Evolutionary conservation across 92 coral and sea anemone genomes (phyloP), one percentile per base, ranked within the genome.

Genomic region (Bergia puertoricense): DNA sequence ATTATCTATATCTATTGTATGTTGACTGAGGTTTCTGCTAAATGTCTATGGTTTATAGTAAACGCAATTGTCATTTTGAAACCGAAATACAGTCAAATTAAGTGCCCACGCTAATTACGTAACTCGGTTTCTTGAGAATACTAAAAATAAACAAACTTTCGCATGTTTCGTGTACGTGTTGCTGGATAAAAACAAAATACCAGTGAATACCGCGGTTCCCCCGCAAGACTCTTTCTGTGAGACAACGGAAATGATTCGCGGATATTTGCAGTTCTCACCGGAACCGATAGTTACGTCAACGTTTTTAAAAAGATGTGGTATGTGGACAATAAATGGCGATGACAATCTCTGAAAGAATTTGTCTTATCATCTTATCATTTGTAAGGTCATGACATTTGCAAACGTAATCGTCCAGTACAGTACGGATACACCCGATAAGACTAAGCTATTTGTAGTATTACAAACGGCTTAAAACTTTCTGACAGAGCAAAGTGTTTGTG

Each of bases 331-430:
- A 40, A 16, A 16, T 5, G 84, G 13, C 62, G 46, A 40, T 57
- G 85, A 81, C 59, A 54, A 81, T 57, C 45, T 39, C 73, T 39
- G 9, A 57, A 81, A 81, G 85, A 81, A 81, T 81, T 38, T 18
- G 43, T 39, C 20, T 56, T 81, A 42, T 81, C 74, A 39, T 40
- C 48, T 54, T 80, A 13, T 80, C 85, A 80, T 54, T 79, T 57
- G 67, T 8, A 59, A 43, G 73, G 85, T 81, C 85, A 65, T 39
- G 85, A 59, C 72, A 15, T 15, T 51, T 81, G 36, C 23, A 10
- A 81, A 41, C 42, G 38, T 81, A 48, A 51, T 79, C 7, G 66
- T 45, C 8, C 82, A 38, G 85, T 57, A 38, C 71, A 81, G 73
- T 10, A 51, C 41, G n/a, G 20, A 76, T 16, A 76, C 48, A 11